Conservation (phyloP, 2,113 vertebrate genomes). For the Hiodon tergisus region DNA sequence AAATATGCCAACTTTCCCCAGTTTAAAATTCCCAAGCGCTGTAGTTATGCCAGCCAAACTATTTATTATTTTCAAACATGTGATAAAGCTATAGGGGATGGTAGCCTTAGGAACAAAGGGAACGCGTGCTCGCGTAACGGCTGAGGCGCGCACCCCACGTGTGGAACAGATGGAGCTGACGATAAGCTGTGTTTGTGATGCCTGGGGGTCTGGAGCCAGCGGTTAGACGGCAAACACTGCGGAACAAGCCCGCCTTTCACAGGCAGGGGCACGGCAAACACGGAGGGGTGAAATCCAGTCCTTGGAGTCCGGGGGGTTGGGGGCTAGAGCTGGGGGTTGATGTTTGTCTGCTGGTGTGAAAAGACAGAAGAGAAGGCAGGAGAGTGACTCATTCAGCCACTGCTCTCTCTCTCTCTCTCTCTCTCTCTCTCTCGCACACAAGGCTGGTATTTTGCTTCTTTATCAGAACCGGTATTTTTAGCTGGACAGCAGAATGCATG, state of each 20-base stretch:
- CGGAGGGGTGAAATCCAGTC: not conserved
- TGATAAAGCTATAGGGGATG: slow-evolving; percentile 45
- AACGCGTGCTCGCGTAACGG: not conserved
- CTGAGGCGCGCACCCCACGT: not conserved
- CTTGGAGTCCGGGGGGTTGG: slow-evolving; percentile 28
- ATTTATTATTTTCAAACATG: slow-evolving; percentile 51
- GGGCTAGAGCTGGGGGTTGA: not conserved
- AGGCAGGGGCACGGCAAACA: slow-evolving; percentile 54
- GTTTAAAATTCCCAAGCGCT: slow-evolving; percentile 68
- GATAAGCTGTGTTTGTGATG: slow-evolving; percentile 16
- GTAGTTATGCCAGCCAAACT: slow-evolving; percentile 58
- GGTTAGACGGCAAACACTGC: slow-evolving; percentile 59
- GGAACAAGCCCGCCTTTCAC: slow-evolving; percentile 77
- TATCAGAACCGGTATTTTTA: slow-evolving; percentile 21
- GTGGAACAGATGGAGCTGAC: not conserved
- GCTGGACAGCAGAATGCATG: slow-evolving; percentile 2
- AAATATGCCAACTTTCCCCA: slow-evolving; percentile 64
- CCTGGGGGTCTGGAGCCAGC: slow-evolving; percentile 47
- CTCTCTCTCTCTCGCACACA: not conserved
- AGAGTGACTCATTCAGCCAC: slow-evolving; percentile 19
- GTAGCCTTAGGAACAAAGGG: not conserved
- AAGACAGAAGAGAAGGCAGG: slow-evolving; percentile 25
- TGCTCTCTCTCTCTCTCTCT: slow-evolving; percentile 30
- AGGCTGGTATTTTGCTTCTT: slow-evolving; percentile 63
- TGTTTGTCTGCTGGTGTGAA: slow-evolving; percentile 6